Evolutionary conservation across 2,797 vertebrate species (phyloP), one percentile per base, ranked within the genome.

Genomic region (Rachycentron canadum): DNA sequence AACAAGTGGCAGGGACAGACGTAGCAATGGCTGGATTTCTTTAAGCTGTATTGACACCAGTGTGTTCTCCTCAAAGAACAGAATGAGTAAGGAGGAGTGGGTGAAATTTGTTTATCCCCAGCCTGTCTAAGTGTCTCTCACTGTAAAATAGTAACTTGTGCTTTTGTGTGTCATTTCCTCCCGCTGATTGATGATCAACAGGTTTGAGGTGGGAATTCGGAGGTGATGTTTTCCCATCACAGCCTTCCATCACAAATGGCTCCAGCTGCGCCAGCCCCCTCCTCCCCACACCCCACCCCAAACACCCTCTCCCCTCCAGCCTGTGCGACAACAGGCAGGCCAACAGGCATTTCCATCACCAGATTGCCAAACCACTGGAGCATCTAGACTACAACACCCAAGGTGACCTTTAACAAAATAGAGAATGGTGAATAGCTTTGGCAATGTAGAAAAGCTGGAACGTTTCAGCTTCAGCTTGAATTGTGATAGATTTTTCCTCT

Each of bases 331-430:
- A 78, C 85, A 76, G 78, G 79, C 60, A 28, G 34, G 53, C 78
- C 88, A 86, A 85, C 78, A 82, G 79, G 77, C 85, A 64, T 76
- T 85, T 86, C 83, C 75, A 81, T 89, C 86, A 79, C 74, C 82
- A 83, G 84, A 91, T 77, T 90, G 87, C 82, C 82, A 86, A 90
- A 86, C 82, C 86, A 79, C 81, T 90, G 84, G 89, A 90, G 83
- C 90, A 79, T 87, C 78, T 26, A 79, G 16, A 50, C 70, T 56
- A 85, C 88, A 86, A 79, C 83, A 79, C 76, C 77, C 87, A 91
- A 91, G 86, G 88, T 93, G 89, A 93, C 90, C 90, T 91, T 88
- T 90, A 87, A 74, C 78, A 83, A 83, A 88, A 84, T 41, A 74
- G 68, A 72, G 74, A 83, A 26, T 28, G 28, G 73, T 43, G 65